Evolutionary conservation across 1,140 invertebrate genomes (phyloP).

Genomic region (Heliconius nattereri): DNA sequence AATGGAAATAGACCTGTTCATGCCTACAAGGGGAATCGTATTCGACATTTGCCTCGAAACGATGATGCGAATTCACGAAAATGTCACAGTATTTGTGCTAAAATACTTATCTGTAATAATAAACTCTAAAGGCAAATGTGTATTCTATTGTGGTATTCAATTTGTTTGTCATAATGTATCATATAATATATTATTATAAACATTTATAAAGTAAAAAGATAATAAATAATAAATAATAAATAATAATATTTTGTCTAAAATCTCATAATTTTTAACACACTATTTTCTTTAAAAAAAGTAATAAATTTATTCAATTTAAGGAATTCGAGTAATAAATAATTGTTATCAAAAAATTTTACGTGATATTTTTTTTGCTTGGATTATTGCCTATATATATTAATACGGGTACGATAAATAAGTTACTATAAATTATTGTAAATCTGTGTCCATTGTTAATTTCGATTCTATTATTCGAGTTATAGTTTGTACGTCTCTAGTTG

Average conservation of each 20-base stretch:
- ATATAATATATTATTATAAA: background rate
- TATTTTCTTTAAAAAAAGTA: background rate
- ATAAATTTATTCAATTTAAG: no score
- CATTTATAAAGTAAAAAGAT: no score
- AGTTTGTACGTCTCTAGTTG: conserved; percentile 58
- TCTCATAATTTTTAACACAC: no score
- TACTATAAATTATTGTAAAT: background rate
- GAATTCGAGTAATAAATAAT: no score
- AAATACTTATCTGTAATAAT: conserved; percentile 51
- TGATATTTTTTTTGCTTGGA: no score
- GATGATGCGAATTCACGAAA: conserved; percentile 65
- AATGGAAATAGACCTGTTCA: conserved; percentile 70
- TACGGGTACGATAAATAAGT: no score
- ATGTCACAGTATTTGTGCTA: conserved; percentile 64
- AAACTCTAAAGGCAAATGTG: background rate
- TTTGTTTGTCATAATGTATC: background rate
- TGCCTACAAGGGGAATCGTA: conserved; percentile 63
- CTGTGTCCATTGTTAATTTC: conserved; percentile 39
- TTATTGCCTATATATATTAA: no score
- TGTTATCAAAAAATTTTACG: no score
- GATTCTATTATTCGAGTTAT: conserved; percentile 61
- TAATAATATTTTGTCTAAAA: no score
- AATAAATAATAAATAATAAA: no score
- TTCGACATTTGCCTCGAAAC: conserved; percentile 68
- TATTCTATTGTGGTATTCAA: background rate